These are phyloP conservation scores for Tiliacea aurago DNA, from an alignment of 2,888 invertebrate species.

Conservation along the genomic window DNA sequence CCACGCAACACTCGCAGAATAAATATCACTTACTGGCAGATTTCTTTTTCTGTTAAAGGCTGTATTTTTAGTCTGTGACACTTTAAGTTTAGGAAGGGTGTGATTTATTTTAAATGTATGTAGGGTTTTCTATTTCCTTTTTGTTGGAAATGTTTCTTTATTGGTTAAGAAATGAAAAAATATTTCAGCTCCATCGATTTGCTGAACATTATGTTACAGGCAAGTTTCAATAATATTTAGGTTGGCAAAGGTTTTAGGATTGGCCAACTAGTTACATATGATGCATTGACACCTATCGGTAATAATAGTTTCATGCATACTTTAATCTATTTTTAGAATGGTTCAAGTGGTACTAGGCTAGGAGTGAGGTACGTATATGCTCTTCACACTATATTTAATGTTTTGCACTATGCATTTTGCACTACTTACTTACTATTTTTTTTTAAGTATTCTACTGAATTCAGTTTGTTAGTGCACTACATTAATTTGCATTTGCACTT, in stretches of 20 bases:
- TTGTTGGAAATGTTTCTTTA: slow-evolving; percentile 18
- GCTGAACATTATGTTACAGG: neutral
- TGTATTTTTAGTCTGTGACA: slow-evolving; percentile 54
- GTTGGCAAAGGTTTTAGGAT: slow-evolving; percentile 29
- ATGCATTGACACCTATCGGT: slow-evolving; percentile 5
- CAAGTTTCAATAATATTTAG: slow-evolving; percentile 12
- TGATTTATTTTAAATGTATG: slow-evolving; percentile 48
- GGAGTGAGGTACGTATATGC: neutral
- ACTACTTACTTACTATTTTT: too few relatives aligned
- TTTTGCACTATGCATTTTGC: neutral
- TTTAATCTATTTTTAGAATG: neutral
- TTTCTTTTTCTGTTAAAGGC: slow-evolving; percentile 46
- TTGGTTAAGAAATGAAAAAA: slow-evolving; percentile 22
- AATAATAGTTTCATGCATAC: neutral
- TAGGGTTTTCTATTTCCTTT: slow-evolving; percentile 50
- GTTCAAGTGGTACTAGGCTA: neutral
- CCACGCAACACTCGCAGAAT: slow-evolving; percentile 43
- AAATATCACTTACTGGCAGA: slow-evolving; percentile 55
- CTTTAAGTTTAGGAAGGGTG: slow-evolving; percentile 30
- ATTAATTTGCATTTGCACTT: too few relatives aligned
- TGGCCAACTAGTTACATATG: slow-evolving; percentile 9
- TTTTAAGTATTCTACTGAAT: too few relatives aligned
- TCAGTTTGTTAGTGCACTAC: too few relatives aligned
- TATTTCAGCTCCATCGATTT: neutral
- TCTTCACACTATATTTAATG: neutral